Evolutionary conservation across 2,797 vertebrate genomes (phyloP).

Genomic region (Malacoraja senta): DNA sequence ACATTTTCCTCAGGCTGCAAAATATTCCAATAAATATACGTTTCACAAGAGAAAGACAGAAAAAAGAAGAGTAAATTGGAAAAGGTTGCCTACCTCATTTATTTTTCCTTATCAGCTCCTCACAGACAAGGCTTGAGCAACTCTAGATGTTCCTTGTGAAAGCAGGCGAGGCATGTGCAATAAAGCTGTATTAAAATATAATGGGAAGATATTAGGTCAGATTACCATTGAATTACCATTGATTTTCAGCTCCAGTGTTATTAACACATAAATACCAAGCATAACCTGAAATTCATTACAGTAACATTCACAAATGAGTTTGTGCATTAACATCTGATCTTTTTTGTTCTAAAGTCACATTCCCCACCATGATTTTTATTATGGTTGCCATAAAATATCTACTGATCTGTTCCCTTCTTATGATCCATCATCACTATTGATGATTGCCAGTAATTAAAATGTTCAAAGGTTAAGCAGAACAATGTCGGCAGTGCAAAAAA

Average conservation of each 20-base stretch:
- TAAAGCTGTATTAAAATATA: constrained; percentile 9
- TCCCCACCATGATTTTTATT: not conserved
- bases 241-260: not conserved
- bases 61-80: not conserved
- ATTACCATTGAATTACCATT: not conserved
- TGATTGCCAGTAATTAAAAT: not conserved
- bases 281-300: not conserved
- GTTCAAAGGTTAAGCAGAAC: not conserved
- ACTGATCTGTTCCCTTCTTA: not conserved
- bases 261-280: not conserved
- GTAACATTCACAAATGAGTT: not conserved
- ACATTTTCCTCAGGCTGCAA: not conserved
- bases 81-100: constrained; percentile 14
- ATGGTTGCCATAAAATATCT: not conserved
- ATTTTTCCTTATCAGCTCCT: constrained; percentile 21
- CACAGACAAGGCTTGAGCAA: not conserved
- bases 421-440: not conserved
- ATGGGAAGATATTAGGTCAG: not conserved
- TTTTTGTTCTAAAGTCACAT: not conserved
- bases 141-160: not conserved
- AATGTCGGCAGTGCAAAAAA: not conserved
- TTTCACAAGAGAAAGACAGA: not conserved
- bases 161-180: not conserved
- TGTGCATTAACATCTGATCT: not conserved
- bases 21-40: not conserved